These are phyloP conservation scores for Lamellibrachia columna DNA, from an alignment of 2,888 invertebrate species.

Conservation along the genomic window DNA sequence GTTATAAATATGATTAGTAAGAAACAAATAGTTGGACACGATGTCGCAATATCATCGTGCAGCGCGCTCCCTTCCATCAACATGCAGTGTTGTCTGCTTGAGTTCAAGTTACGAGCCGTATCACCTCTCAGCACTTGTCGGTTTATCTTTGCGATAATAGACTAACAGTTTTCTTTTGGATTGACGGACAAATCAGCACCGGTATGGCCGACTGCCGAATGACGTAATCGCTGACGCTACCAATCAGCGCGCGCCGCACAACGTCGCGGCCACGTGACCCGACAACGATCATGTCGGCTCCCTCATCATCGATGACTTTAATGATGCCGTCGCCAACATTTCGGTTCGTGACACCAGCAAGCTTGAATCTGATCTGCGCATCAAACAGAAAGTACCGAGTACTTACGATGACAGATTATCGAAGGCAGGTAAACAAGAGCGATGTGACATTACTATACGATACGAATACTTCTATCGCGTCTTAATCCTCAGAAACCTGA, in stretches of 20 bases:
- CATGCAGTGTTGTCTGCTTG: not conserved
- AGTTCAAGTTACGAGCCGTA: not conserved
- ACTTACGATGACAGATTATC: not conserved
- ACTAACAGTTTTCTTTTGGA: not conserved
- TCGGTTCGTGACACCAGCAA: not conserved
- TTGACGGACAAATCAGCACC: not conserved
- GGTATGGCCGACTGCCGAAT: conserved; percentile 13
- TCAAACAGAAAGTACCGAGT: not conserved
- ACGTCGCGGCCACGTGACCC: not conserved
- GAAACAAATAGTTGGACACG: not conserved
- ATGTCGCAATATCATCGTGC: not conserved
- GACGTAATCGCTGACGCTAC: conserved; percentile 26
- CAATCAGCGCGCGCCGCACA: conserved; percentile 17
- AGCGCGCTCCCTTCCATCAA: no score
- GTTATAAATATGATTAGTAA: not conserved
- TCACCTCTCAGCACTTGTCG: not conserved
- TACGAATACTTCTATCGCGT: no score
- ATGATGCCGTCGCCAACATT: conserved; percentile 20
- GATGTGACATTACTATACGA: no score
- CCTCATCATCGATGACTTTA: conserved; percentile 16
- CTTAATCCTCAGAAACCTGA: no score
- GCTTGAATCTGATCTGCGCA: not conserved
- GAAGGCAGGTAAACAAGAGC: not conserved
- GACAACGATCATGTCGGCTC: not conserved
- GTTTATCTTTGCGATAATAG: not conserved